These are phyloP conservation scores for Lasiurus cinereus DNA, from an alignment of 2,113 vertebrate species.

Conservation along the genomic window DNA sequence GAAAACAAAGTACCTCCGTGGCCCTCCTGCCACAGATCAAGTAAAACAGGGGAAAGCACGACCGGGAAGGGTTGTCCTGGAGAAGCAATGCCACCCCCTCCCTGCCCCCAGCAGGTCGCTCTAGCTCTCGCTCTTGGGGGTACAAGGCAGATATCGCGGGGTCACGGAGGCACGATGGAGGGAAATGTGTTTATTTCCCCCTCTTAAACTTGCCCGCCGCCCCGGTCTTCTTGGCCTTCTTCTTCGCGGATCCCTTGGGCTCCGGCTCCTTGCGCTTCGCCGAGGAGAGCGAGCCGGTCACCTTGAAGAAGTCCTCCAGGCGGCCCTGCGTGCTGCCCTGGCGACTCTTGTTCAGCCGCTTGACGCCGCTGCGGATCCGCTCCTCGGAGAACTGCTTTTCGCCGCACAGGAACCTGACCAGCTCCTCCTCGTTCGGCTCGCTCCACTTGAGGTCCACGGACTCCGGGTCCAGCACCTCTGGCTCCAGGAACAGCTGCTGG, in stretches of 20 bases:
- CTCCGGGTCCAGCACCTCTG: constrained; percentile 92
- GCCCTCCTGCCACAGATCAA: not conserved
- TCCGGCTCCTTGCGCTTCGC: constrained; percentile 95
- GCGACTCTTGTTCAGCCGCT: constrained; percentile 94
- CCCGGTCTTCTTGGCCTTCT: constrained; percentile 94
- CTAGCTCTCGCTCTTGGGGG: not conserved
- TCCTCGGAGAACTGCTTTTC: constrained; percentile 99
- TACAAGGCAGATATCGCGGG: fast-evolving
- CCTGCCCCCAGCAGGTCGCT: not conserved
- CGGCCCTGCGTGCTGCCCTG: constrained; percentile 97
- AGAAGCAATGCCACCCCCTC: not conserved
- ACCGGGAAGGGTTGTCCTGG: not conserved
- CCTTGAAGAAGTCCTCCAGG: constrained; percentile 96
- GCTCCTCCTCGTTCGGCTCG: constrained; percentile 92
- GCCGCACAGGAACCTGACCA: constrained; percentile 93
- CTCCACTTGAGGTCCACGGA: constrained; percentile 93
- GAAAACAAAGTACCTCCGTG: not conserved
- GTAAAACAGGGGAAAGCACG: not conserved
- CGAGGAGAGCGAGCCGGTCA: constrained; percentile 96
- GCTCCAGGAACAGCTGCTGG: constrained; percentile 93
- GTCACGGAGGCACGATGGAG: not conserved
- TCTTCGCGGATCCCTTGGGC: constrained; percentile 92
- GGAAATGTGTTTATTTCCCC: constrained; percentile 86
- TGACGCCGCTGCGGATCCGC: constrained; percentile 93
- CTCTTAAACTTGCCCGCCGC: constrained; percentile 89